phyloP scores from a whole-genome alignment of 2,888 invertebrate genomes.

The Pandemis corylana region DNA sequence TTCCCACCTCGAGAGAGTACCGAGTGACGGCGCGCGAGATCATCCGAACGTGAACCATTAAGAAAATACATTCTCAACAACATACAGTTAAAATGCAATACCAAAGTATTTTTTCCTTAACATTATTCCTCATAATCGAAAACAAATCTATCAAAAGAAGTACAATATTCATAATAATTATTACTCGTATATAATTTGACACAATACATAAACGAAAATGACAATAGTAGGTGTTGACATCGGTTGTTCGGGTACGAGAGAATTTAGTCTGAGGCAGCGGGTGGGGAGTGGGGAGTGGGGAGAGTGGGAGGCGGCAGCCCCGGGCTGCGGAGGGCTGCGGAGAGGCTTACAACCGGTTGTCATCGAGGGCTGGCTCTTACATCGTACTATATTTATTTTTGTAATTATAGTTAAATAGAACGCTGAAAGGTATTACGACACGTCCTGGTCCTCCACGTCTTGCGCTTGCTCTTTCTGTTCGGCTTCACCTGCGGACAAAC shows the following conservation, averaged over 20 bases:
- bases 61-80: conserved; percentile 71
- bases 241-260: conserved; percentile 39
- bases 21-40: conserved; percentile 61
- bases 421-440: conserved; percentile 91
- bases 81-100: conserved; percentile 79
- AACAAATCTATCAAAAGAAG: conserved; percentile 81
- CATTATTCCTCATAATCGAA: conserved; percentile 74
- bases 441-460: conserved; percentile 97
- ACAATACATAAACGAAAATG: conserved; percentile 67
- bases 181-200: conserved; percentile 74
- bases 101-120: conserved; percentile 80
- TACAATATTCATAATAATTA: conserved; percentile 66
- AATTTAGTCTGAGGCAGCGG: conserved; percentile 31
- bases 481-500: conserved; percentile 88
- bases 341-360: conserved; percentile 68
- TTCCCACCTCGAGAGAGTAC: conserved; percentile 71
- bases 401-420: conserved; percentile 78
- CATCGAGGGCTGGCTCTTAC: conserved; percentile 80
- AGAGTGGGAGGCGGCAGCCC: conserved; percentile 35
- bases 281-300: conserved; percentile 11
- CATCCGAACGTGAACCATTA: conserved; percentile 61
- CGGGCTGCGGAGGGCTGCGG: conserved; percentile 46
- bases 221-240: conserved; percentile 43
- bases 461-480: conserved; percentile 96
- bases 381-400: conserved; percentile 83